Conservation (phyloP, 2,113 vertebrate species). For the Perccottus glenii region DNA sequence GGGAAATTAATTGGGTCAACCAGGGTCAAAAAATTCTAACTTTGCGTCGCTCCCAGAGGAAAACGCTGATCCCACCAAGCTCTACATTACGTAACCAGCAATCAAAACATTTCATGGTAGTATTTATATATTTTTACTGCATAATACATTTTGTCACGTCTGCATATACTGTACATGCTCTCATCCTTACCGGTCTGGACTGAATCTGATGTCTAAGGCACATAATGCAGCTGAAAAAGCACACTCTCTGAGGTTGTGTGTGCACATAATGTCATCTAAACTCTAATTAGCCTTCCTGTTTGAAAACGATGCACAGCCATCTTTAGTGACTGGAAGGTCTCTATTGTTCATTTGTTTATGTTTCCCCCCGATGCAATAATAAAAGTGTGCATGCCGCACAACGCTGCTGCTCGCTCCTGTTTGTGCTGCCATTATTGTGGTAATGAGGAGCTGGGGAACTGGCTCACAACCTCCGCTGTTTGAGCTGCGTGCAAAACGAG, state of each 20-base stretch:
- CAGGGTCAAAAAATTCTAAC: conserved; percentile 27
- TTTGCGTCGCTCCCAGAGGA: conserved; percentile 19
- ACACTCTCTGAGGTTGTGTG: conserved; percentile 6
- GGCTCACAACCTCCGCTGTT: conserved; percentile 3
- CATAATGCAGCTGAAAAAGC: too few species aligned
- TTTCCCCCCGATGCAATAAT: conserved; percentile 41
- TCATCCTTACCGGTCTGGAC: neutral
- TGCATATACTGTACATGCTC: too few species aligned
- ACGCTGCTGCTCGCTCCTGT: conserved; percentile 21
- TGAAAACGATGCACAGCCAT: conserved; percentile 22
- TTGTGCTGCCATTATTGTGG: conserved; percentile 29
- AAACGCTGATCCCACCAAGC: conserved; percentile 42
- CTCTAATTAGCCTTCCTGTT: conserved; percentile 24
- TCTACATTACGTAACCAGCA: neutral
- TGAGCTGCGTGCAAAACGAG: neutral
- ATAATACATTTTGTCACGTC: too few species aligned
- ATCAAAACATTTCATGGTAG: conserved; percentile 8
- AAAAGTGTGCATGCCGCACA: conserved; percentile 18
- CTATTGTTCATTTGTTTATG: conserved; percentile 29
- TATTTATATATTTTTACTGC: too few species aligned
- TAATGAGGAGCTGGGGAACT: conserved; percentile 37
- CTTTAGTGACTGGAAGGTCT: conserved; percentile 15
- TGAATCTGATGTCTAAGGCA: neutral
- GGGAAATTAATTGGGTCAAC: conserved; percentile 53
- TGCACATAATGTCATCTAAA: conserved; percentile 25